phyloP scores from a whole-genome alignment of 92 coral and sea anemone genomes.

The Paragorgia papillata region DNA sequence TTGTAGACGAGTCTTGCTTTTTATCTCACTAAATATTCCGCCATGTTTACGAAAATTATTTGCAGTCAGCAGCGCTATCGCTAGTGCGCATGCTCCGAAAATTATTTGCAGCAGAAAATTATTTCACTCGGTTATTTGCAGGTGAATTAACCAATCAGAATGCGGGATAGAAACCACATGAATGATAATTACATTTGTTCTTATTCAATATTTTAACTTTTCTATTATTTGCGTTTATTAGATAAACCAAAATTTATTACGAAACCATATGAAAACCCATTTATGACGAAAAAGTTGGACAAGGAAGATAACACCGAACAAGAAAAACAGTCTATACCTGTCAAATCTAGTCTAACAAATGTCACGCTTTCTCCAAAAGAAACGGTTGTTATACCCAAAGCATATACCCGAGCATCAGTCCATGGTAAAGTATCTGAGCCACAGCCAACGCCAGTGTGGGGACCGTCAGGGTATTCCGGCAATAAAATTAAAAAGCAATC shows the following conservation, averaged over 20 bases:
- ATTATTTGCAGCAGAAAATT: no score
- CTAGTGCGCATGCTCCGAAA: no score
- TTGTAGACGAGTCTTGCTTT: no score
- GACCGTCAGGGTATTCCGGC: constrained; percentile 23
- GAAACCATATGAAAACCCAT: neutral
- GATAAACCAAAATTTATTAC: neutral
- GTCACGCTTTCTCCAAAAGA: neutral
- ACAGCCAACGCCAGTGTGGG: constrained; percentile 5
- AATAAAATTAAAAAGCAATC: constrained; percentile 19
- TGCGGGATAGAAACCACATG: no score
- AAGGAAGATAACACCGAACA: neutral
- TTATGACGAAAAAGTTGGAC: neutral
- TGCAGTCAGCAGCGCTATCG: no score
- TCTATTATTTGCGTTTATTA: neutral
- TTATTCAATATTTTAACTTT: no score
- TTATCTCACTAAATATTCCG: no score
- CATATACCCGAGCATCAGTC: neutral
- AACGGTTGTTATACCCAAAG: neutral
- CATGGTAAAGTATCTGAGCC: neutral
- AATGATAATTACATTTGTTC: neutral
- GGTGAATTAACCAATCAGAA: no score
- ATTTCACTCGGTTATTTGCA: no score
- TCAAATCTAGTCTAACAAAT: neutral
- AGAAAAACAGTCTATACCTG: neutral
- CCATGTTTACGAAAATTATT: no score